Evolutionary conservation across 2,888 invertebrate genomes (phyloP), one percentile per base, ranked within the genome.

Genomic region (Brenthis hecate): DNA sequence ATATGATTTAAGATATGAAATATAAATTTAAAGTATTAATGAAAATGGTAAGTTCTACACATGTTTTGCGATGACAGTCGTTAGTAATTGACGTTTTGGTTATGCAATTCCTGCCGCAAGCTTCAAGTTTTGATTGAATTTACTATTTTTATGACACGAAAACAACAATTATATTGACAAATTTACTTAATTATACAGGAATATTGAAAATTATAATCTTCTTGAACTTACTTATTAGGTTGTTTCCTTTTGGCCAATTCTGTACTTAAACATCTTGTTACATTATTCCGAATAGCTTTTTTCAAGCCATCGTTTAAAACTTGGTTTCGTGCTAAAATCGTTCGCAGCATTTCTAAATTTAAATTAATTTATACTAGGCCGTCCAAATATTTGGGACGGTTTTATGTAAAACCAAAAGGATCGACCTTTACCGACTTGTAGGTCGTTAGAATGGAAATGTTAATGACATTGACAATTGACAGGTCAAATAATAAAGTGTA

Each of bases 311-410:
- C 93, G 81, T 94, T 95, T 78, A 96, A 85, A 78, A 95, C 87
- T 85, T 95, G 95, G 86, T 95, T 95, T 92, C 96, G 95, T 87
- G 94, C 89, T 82, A 94, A 89, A 81, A 96, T 94, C 87, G 95
- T 95, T 93, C 96, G 95, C 89, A 96, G 93, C 96, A 96, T 96
- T 87, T 92, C 92, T 80, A 77, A 77, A 77, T 81, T 66, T 73
- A 77, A 78, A 69, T 72, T 74, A 75, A 43, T 53, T 79, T 43
- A 43, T 43, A 82, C 78, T 85, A 83, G 73, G 76, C 87, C 87
- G 87, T 85, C 89, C 89, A 86, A 86, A 74, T 86, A 82, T 82
- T 82, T 77, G 79, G 89, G 88, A 90, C 89, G 88, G 88, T 84
- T 83, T 85, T 81, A 71, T 75, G 72, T 74, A 76, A 74, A 81